phyloP scores from a whole-genome alignment of 2,113 vertebrate genomes.

The Crocuta crocuta region DNA sequence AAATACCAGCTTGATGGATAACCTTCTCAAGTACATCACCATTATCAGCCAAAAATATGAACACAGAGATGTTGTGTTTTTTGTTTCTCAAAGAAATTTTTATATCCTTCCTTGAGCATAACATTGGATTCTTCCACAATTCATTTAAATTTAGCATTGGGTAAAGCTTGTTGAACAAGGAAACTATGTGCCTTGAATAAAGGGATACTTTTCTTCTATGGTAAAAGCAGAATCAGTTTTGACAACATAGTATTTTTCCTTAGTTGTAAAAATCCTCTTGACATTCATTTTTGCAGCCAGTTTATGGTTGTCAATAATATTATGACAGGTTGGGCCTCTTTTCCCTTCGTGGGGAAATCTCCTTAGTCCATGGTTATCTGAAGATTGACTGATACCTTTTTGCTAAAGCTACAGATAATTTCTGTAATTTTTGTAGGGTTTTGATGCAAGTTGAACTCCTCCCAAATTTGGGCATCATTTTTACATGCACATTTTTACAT shows the following conservation, averaged over 20 bases:
- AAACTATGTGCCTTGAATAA: constrained; percentile 93
- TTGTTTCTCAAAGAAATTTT: constrained; percentile 94
- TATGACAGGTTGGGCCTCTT: constrained; percentile 93
- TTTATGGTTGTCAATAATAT: constrained; percentile 93
- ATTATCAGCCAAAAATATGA: constrained; percentile 93
- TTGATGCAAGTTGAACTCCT: constrained; percentile 93
- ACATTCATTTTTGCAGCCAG: constrained; percentile 91
- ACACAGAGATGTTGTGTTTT: constrained; percentile 90
- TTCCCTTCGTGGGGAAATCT: constrained; percentile 94
- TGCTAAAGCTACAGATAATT: constrained; percentile 94
- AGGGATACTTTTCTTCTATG: constrained; percentile 92
- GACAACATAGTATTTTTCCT: constrained; percentile 94
- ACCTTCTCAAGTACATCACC: constrained; percentile 92
- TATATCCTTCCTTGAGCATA: constrained; percentile 92
- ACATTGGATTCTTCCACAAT: constrained; percentile 92
- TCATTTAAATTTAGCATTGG: constrained; percentile 90
- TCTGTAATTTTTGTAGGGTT: constrained; percentile 92
- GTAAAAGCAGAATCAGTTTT: constrained; percentile 92
- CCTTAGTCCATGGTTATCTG: constrained; percentile 94
- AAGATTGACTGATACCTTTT: constrained; percentile 92
- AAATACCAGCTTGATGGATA: constrained; percentile 91
- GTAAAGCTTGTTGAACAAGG: constrained; percentile 90
- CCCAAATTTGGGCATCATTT: constrained; percentile 92
- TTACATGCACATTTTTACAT: neutral
- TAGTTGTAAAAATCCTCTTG: constrained; percentile 91